Evolutionary conservation across 2,113 vertebrate species (phyloP).

Genomic region (Pygoscelis adeliae): DNA sequence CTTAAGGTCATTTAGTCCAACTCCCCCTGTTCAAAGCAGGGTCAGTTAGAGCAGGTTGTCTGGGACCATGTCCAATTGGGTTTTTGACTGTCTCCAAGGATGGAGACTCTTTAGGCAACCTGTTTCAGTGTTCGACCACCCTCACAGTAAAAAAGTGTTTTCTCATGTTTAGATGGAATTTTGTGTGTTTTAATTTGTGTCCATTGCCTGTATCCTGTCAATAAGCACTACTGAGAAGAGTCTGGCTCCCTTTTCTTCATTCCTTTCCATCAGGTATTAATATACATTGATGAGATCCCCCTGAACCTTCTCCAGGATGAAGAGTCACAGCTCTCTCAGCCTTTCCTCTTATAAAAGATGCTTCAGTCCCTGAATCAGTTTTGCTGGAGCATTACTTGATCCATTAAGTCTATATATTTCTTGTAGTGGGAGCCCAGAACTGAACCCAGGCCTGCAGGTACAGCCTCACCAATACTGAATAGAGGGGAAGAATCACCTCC

Average conservation of each 20-base stretch:
- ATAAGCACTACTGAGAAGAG: not conserved
- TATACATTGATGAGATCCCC: not conserved
- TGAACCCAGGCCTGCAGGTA: not conserved
- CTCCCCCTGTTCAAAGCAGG: not conserved
- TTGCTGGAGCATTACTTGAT: not conserved
- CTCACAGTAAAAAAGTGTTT: fast-evolving
- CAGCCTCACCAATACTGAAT: not conserved
- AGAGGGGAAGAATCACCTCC: not conserved
- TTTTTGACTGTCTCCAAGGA: not conserved
- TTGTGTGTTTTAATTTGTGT: not conserved
- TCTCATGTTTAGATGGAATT: not conserved
- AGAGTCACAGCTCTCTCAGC: not conserved
- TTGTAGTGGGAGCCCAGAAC: not conserved
- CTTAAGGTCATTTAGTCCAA: not conserved
- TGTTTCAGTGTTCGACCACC: not conserved
- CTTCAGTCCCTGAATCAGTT: not conserved
- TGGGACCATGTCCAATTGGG: fast-evolving
- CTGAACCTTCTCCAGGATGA: not conserved
- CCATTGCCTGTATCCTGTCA: not conserved
- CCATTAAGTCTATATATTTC: not conserved
- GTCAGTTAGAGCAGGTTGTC: not conserved
- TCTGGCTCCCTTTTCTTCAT: not conserved
- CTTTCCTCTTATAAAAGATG: not conserved
- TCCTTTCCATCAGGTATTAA: not conserved
- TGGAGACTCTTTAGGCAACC: not conserved